A percentile compares a stretch with the other conserved stretches of the same genome.
Evolutionary conservation across 2,113 vertebrate genomes (phyloP).

Genomic region (Saimiri boliviensis): DNA sequence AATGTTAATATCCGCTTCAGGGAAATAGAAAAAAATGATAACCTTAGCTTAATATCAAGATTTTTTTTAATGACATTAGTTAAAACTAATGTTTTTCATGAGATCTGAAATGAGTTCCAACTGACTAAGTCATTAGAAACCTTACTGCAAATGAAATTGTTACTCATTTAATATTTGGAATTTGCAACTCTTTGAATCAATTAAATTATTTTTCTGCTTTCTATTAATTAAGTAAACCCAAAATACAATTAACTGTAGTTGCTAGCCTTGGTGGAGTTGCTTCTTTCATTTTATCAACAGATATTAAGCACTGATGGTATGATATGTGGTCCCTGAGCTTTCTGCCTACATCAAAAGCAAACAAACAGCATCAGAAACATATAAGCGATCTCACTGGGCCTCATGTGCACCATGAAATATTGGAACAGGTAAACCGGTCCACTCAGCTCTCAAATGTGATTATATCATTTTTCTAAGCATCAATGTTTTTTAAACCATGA

Average conservation of each 20-base stretch:
- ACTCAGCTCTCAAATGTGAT: not conserved
- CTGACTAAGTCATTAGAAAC: not conserved
- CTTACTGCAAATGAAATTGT: not conserved
- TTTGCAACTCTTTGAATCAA: not conserved
- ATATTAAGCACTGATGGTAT: not conserved
- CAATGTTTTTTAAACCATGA: not conserved
- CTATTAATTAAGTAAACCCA: not conserved
- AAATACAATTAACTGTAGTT: not conserved
- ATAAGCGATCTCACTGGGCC: not conserved
- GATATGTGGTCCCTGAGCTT: not conserved
- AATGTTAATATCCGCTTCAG: not conserved
- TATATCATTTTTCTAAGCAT: not conserved
- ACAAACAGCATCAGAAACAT: not conserved
- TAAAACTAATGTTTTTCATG: not conserved
- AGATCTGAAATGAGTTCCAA: constrained; percentile 13
- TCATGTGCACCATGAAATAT: not conserved
- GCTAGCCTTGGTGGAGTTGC: not conserved
- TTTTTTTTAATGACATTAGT: constrained; percentile 20
- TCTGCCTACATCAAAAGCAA: not conserved
- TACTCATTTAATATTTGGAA: constrained; percentile 35
- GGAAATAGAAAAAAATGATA: not conserved
- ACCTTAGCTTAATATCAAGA: not conserved
- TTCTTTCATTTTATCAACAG: constrained; percentile 44
- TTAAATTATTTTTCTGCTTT: constrained; percentile 12
- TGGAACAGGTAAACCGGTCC: not conserved